These are phyloP conservation scores for Luehdorfia chinensis DNA, from an alignment of 1,140 invertebrate species.

Conservation along the genomic window DNA sequence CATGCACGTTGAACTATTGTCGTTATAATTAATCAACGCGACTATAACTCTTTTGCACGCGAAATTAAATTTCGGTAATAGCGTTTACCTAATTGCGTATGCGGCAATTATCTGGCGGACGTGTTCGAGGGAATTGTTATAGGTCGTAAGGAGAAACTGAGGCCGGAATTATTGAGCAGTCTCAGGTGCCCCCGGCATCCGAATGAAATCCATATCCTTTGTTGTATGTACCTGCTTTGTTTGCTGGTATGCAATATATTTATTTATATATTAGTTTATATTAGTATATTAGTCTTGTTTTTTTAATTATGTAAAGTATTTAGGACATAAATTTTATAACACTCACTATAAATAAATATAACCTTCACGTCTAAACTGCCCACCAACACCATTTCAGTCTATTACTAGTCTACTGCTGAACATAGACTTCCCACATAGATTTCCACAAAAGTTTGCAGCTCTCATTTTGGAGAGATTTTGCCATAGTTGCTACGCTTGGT, in stretches of 20 bases:
- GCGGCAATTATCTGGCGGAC: constrained; percentile 50
- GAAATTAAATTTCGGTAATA: constrained; percentile 59
- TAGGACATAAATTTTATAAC: no score
- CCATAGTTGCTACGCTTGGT: no score
- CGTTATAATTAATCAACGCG: constrained; percentile 51
- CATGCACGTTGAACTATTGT: constrained; percentile 52
- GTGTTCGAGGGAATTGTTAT: constrained; percentile 42
- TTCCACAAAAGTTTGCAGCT: no score
- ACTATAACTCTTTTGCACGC: constrained; percentile 41
- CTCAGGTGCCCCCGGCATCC: constrained; percentile 43
- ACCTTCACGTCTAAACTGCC: no score
- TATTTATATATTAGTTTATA: not conserved
- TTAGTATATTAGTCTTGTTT: not conserved
- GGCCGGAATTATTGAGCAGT: constrained; percentile 42
- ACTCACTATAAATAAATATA: no score
- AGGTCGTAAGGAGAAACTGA: constrained; percentile 39
- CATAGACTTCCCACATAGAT: no score
- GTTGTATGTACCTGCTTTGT: constrained; percentile 22
- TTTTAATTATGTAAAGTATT: not conserved
- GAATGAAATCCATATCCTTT: constrained; percentile 28
- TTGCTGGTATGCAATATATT: constrained; percentile 5
- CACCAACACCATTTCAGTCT: no score
- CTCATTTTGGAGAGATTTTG: no score
- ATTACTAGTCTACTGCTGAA: no score
- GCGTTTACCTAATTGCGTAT: constrained; percentile 56